Evolutionary conservation across 1,140 invertebrate genomes (phyloP).

Genomic region (Panonychus citri): DNA sequence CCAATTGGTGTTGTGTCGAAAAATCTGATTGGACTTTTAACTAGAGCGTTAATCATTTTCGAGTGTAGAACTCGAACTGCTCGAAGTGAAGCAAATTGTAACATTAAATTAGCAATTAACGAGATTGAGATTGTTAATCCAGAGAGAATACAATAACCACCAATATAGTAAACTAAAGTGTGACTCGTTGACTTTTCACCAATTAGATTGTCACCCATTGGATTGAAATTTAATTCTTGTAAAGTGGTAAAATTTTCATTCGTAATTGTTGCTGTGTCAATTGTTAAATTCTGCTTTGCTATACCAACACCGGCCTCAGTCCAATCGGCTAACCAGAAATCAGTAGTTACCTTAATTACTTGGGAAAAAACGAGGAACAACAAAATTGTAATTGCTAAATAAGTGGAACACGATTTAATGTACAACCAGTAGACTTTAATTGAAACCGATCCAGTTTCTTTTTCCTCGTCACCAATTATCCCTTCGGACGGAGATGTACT

Average conservation of each 20-base stretch:
- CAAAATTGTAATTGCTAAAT: constrained; percentile 29
- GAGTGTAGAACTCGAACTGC: constrained; percentile 25
- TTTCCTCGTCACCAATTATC: constrained; percentile 24
- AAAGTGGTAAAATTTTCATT: too few relatives aligned
- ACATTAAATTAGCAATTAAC: constrained; percentile 19
- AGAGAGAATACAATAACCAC: constrained; percentile 19
- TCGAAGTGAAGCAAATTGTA: constrained; percentile 19
- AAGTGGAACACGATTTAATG: constrained; percentile 33
- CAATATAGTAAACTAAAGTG: constrained; percentile 16
- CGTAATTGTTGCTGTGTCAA: too few relatives aligned
- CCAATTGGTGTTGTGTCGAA: constrained; percentile 35
- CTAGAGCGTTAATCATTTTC: constrained; percentile 33
- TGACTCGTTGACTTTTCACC: background rate
- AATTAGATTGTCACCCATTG: too few relatives aligned
- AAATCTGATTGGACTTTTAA: constrained; percentile 36
- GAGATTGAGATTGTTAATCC: constrained; percentile 18
- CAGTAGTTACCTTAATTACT: constrained; percentile 14
- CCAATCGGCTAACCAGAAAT: constrained; percentile 18
- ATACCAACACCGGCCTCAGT: constrained; percentile 9
- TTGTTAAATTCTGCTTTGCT: background rate
- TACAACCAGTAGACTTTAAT: constrained; percentile 36
- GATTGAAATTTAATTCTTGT: too few relatives aligned
- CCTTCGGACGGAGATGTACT: constrained; percentile 10
- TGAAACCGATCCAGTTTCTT: constrained; percentile 36
- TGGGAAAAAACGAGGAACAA: constrained; percentile 22